phyloP scores from a whole-genome alignment of 2,797 vertebrate genomes.

The Dallia pectoralis region DNA sequence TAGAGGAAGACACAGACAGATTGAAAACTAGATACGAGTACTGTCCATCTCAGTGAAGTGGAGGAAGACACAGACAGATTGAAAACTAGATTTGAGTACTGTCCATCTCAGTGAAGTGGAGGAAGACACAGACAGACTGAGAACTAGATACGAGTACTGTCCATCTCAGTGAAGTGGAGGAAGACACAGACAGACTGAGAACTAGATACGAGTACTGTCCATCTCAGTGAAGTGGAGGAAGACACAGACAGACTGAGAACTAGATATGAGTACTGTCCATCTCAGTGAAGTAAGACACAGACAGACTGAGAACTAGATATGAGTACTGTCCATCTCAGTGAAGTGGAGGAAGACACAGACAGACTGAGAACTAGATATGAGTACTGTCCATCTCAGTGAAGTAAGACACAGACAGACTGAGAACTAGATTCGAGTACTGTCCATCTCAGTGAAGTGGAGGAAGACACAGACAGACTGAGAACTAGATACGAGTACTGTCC shows the following conservation, averaged over 20 bases:
- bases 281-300: too few relatives aligned
- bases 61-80: conserved; percentile 7
- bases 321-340: neutral
- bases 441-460: too few relatives aligned
- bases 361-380: conserved; percentile 9
- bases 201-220: neutral
- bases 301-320: conserved; percentile 8
- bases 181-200: conserved; percentile 11
- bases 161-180: too few relatives aligned
- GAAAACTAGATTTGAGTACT: neutral
- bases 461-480: conserved; percentile 11
- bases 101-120: neutral
- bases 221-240: too few relatives aligned
- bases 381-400: neutral
- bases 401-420: conserved; percentile 8
- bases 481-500: neutral
- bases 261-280: neutral
- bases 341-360: too few relatives aligned
- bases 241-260: conserved; percentile 9
- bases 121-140: conserved; percentile 8
- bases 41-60: neutral
- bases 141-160: neutral
- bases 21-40: neutral
- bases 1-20: too few relatives aligned
- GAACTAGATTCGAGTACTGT: neutral